phyloP scores from a whole-genome alignment of 1,140 invertebrate species.

The Bombus pascuorum region DNA sequence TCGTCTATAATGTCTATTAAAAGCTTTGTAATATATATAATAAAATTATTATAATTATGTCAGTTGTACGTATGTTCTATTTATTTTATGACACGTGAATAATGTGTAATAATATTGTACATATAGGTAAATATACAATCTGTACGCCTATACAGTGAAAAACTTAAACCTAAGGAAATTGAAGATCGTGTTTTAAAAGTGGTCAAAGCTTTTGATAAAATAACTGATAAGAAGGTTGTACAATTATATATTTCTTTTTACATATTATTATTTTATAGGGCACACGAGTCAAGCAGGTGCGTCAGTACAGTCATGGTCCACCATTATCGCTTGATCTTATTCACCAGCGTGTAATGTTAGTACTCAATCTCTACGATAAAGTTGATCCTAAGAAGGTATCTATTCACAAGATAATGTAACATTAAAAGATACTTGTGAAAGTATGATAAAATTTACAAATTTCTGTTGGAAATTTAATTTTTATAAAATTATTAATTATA shows the following conservation, averaged over 20 bases:
- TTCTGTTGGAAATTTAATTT: background rate
- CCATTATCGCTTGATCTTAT: conserved; percentile 92
- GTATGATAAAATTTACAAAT: background rate
- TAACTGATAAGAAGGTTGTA: conserved; percentile 88
- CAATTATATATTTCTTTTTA: conserved; percentile 74
- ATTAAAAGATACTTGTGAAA: conserved; percentile 36
- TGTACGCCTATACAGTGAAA: conserved; percentile 44
- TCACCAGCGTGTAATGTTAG: conserved; percentile 93
- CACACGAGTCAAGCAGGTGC: conserved; percentile 83
- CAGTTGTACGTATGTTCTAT: conserved; percentile 4
- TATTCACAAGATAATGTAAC: conserved; percentile 46
- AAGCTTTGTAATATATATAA: background rate
- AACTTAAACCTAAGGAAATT: conserved; percentile 83
- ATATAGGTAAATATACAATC: conserved; percentile 55
- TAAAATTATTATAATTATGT: conserved; percentile 13
- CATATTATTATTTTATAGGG: conserved; percentile 86
- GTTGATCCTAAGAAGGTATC: conserved; percentile 95
- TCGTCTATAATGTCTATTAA: too few relatives aligned
- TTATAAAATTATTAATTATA: background rate
- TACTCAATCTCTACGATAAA: conserved; percentile 98
- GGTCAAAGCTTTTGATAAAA: conserved; percentile 90
- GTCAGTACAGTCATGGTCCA: conserved; percentile 88
- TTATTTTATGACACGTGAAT: background rate
- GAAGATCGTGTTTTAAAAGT: conserved; percentile 90
- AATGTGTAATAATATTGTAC: conserved; percentile 36